Evolutionary conservation across 2,113 vertebrate species (phyloP), one percentile per base, ranked within the genome.

Genomic region (Naja naja): DNA sequence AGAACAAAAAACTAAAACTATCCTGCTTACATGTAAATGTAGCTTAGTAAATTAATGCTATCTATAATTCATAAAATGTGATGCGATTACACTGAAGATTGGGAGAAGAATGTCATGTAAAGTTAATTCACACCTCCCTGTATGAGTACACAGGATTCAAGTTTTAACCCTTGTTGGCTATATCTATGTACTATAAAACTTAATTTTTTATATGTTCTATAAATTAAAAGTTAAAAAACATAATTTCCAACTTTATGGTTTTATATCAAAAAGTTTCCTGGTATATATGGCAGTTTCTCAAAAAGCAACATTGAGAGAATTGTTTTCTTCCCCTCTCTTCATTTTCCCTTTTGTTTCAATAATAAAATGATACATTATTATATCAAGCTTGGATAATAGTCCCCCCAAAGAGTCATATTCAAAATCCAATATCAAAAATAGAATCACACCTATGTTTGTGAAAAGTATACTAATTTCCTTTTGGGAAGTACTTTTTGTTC

Each of bases 401-500:
- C 1, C 18, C 18, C 93, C 43, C 93, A 74, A 1, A 86, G 60
- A 22, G 20, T 86, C 85, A 11, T 0, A 90, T 92, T 93, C 6
- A 49, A 85, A 88, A 34, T 69, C 81, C 69, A 3, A 55, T 74
- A 93, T 90, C 0, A 93, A 93, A 81, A 92, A 92, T 45, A 30
- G 90, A 14, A 0, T 91, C 10, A 53, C 23, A 58, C 14, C 11
- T 92, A 5, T 94, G 89, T 90, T 88, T 94, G 91, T 6, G 4
- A 49, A 93, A 94, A 94, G 5, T 3, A 14, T 23, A 23, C 25
- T 5, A 56, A 49, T 22, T 93, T 69, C 12, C 12, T 91, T 95
- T 39, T 30, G 49, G 95, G 53, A 91, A 90, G 30, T 1, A 16
- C 34, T 45, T 5, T 34, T 87, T 94, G 3, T 92, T 95, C 91